Percentiles rank a stretch among this genome's conserved stretches.
Conservation (phyloP, 2,888 invertebrate species). For the Himalopsyche anomala region DNA sequence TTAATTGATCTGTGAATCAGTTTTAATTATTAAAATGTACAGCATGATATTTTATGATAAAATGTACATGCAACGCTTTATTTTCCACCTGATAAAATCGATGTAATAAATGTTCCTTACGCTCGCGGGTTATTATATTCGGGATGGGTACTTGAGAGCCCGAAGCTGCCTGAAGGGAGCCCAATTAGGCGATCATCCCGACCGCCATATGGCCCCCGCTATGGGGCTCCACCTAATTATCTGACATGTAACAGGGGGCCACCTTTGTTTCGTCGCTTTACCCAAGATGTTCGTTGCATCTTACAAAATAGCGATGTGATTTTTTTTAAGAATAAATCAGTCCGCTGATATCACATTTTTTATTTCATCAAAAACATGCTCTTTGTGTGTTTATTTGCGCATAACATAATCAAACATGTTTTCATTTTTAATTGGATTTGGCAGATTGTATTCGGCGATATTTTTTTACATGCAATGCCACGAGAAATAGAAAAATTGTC, state of each 20-base stretch:
- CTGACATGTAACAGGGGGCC: slow-evolving; percentile 51
- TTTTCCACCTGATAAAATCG: neutral
- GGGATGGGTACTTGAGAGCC: slow-evolving; percentile 41
- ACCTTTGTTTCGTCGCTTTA: slow-evolving; percentile 49
- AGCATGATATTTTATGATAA: neutral
- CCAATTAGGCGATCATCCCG: slow-evolving; percentile 53
- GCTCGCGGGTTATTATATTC: slow-evolving; percentile 26
- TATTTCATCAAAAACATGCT: too few species aligned
- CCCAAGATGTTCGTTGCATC: neutral
- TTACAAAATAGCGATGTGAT: neutral
- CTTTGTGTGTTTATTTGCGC: too few species aligned
- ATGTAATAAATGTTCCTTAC: neutral
- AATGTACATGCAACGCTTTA: neutral
- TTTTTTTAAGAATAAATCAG: neutral
- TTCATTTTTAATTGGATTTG: too few species aligned
- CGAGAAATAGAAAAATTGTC: too few species aligned
- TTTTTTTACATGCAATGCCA: too few species aligned
- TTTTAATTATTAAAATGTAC: neutral
- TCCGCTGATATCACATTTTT: too few species aligned
- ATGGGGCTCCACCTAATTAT: slow-evolving; percentile 50
- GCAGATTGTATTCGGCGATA: too few species aligned
- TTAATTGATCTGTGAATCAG: too few species aligned
- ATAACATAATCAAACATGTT: too few species aligned
- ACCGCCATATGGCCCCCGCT: slow-evolving; percentile 54
- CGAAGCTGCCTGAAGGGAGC: slow-evolving; percentile 29